Conservation (phyloP, 2,113 vertebrate species). For the Puffinus mauretanicus region DNA sequence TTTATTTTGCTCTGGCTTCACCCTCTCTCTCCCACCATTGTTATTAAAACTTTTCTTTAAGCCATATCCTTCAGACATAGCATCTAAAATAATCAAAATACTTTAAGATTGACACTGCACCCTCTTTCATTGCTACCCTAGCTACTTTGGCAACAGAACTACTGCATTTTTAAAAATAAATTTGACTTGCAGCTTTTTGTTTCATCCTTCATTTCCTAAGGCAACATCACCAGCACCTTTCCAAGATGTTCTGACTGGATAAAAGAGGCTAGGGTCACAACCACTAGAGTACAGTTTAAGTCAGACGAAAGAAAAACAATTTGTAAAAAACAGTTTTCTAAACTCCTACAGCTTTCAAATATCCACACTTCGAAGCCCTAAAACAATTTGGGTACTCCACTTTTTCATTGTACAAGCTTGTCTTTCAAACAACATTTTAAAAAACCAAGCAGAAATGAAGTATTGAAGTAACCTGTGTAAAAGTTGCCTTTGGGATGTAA, state of each 20-base stretch:
- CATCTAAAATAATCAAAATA: background rate
- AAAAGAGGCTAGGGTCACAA: background rate
- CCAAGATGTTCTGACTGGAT: background rate
- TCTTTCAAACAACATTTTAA: background rate
- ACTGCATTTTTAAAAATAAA: background rate
- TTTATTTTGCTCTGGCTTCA: background rate
- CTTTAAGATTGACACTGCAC: background rate
- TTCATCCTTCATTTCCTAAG: background rate
- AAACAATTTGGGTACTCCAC: background rate
- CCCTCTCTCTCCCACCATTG: background rate
- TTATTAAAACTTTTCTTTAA: background rate
- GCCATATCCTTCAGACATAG: background rate
- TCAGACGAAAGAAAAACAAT: background rate
- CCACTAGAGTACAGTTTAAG: background rate
- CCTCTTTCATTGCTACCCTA: background rate
- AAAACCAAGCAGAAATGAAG: background rate
- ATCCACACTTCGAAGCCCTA: background rate
- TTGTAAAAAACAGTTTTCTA: background rate
- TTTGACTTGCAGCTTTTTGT: background rate
- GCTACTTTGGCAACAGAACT: background rate
- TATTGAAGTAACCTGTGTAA: background rate
- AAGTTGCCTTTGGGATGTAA: background rate
- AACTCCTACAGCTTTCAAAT: background rate
- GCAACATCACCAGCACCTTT: background rate
- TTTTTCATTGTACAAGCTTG: background rate